Evolutionary conservation across 2,888 invertebrate genomes (phyloP), one percentile per base, ranked within the genome.

Genomic region (Pedicia rivosa): DNA sequence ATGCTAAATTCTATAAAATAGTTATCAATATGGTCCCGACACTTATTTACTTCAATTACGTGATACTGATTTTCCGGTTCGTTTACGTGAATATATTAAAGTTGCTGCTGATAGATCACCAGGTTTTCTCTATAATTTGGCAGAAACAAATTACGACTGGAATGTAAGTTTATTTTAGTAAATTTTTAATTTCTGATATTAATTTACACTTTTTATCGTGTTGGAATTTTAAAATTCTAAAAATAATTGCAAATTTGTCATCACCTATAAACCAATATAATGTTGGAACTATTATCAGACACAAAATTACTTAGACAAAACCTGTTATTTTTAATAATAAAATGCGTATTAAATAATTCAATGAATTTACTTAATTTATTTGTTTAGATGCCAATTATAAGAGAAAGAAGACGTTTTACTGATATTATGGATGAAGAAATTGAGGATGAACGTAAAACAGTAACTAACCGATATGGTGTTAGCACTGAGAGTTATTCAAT

Each of bases 361-460:
- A 25, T n/a, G n/a, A n/a, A n/a, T n/a, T n/a, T n/a, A n/a, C n/a
- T 26, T 32, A 26, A 16, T 37, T 27, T 22, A 15, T 36, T 28
- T 34, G 48, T 50, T 13, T 54, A 82, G 84, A 74, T 81, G 1
- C 88, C 88, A 1, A 76, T 88, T 24, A 86, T 91, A 50, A 76
- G 82, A 35, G 91, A 91, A 59, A 71, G 91, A 41, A 76, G 91
- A 42, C 77, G 88, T 44, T 91, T 91, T 61, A 88, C 86, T 2
- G 91, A 91, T 56, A 75, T 91, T 10, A 90, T 91, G 90, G 91
- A 91, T 56, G 91, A 91, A 55, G 90, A 91, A 63, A 90, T 91
- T 42, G 87, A 87, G 49, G 90, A 90, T 58, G 90, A 91, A 59
- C 72, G 81, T 8, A 79, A 76, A 53, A 76, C 76, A 27, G 67